Evolutionary conservation across 2,113 vertebrate species (phyloP).

Genomic region (Sporophila hypoxantha): DNA sequence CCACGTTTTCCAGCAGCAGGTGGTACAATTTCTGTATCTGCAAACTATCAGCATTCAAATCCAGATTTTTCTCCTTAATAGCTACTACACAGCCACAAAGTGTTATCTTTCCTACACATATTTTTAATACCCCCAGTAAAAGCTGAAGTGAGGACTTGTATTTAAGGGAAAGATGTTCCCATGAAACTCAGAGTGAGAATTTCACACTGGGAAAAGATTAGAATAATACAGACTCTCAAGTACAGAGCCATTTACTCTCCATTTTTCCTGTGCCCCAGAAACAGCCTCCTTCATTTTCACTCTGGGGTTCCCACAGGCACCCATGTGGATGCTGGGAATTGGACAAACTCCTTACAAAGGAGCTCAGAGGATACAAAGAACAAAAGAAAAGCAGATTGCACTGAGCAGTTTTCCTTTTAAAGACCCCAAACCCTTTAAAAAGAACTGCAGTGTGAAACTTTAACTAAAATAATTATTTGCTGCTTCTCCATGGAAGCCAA

Average conservation of each 20-base stretch:
- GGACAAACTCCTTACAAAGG: neutral
- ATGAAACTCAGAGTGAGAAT: neutral
- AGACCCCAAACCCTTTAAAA: neutral
- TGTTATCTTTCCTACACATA: neutral
- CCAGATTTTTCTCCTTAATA: neutral
- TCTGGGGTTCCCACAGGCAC: neutral
- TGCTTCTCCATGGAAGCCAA: neutral
- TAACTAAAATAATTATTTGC: neutral
- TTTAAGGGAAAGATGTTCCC: neutral
- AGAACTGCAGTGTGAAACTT: neutral
- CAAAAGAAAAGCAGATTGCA: neutral
- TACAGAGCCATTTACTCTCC: neutral
- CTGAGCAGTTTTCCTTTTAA: neutral
- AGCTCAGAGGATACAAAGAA: neutral
- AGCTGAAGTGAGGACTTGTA: neutral
- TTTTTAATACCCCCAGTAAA: neutral
- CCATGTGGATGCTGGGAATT: neutral
- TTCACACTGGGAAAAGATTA: neutral
- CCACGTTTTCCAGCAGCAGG: neutral
- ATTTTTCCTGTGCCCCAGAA: neutral
- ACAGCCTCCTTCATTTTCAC: neutral
- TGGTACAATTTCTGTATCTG: neutral
- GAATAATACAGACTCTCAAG: neutral
- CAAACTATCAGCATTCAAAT: neutral
- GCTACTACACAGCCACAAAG: neutral